Evolutionary conservation across 2,888 invertebrate genomes (phyloP).

Genomic region (Sarcophaga variegata): DNA sequence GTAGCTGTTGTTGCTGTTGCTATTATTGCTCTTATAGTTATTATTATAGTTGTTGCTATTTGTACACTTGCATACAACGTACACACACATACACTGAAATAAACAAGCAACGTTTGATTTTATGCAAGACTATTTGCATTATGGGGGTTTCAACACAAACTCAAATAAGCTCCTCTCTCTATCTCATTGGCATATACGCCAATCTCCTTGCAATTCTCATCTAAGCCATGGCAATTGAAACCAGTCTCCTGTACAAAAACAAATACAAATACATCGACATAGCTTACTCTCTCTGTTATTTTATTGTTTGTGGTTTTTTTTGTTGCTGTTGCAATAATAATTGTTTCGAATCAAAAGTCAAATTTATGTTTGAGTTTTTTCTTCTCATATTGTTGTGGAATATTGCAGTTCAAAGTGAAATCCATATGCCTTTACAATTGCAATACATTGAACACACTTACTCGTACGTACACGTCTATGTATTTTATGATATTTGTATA

Average conservation of each 20-base stretch:
- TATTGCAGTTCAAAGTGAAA: background rate
- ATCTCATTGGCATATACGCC: background rate
- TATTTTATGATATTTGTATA: background rate
- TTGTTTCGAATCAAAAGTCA: constrained; percentile 59
- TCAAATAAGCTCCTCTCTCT: constrained; percentile 31
- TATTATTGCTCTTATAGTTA: constrained; percentile 22
- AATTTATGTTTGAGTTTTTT: constrained; percentile 48
- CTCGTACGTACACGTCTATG: background rate
- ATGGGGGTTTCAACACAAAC: constrained; percentile 54
- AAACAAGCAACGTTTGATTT: constrained; percentile 2
- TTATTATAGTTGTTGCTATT: constrained; percentile 1
- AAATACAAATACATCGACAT: background rate
- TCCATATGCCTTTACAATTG: background rate
- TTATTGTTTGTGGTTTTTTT: background rate
- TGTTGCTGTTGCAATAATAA: constrained; percentile 20
- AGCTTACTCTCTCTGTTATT: background rate
- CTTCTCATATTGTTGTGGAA: constrained; percentile 29
- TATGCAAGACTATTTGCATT: constrained; percentile 60
- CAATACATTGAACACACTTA: background rate
- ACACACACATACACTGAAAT: background rate
- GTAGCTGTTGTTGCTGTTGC: constrained; percentile 26
- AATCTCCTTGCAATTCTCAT: background rate
- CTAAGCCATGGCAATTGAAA: constrained; percentile 13
- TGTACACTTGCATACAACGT: background rate
- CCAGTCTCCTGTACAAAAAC: background rate